Percentiles rank a stretch among this genome's conserved stretches.
These are phyloP conservation scores for Bombus fervidus DNA, from an alignment of 1,140 invertebrate species.

Conservation along the genomic window DNA sequence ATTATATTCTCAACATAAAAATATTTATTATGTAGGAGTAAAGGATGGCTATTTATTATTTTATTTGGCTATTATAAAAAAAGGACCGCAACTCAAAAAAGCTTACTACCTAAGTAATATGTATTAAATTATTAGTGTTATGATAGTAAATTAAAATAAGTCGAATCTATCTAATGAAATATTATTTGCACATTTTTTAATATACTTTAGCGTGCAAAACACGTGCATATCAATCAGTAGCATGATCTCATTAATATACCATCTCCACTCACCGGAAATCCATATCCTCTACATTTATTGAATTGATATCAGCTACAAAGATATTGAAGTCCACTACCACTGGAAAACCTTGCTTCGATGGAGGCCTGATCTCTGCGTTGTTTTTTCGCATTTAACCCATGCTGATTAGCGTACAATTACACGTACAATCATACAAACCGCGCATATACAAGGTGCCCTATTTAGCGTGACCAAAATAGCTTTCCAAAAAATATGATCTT, in stretches of 20 bases:
- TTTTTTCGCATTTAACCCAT: constrained; percentile 2
- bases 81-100: too few relatives aligned
- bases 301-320: constrained; percentile 92
- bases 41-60: too few relatives aligned
- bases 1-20: too few relatives aligned
- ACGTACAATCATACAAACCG: neutral
- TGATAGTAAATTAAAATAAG: neutral
- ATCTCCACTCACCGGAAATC: constrained; percentile 87
- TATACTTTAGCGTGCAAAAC: neutral
- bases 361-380: constrained; percentile 87
- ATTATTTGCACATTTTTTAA: neutral
- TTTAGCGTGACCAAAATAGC: neutral
- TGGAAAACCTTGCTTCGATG: constrained; percentile 86
- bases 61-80: too few relatives aligned
- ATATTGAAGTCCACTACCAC: constrained; percentile 90
- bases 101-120: too few relatives aligned
- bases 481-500: neutral
- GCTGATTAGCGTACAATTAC: neutral
- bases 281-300: constrained; percentile 93
- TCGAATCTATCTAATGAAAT: neutral
- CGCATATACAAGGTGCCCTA: neutral
- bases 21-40: too few relatives aligned
- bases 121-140: too few relatives aligned
- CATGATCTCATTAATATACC: neutral
- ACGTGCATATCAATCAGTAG: neutral